phyloP scores from a whole-genome alignment of 1,140 invertebrate species.

The Cecropterus lyciades region DNA sequence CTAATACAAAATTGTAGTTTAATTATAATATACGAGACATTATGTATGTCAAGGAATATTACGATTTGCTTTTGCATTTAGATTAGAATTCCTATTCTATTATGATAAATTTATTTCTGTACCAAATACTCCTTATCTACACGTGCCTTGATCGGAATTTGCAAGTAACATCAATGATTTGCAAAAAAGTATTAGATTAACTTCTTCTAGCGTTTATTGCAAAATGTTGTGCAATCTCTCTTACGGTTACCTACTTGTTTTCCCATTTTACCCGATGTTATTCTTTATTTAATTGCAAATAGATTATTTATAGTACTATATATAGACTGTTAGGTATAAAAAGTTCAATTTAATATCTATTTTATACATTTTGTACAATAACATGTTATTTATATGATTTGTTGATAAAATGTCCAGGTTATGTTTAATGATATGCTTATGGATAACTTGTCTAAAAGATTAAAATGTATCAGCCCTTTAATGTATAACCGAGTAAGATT shows the following conservation, averaged over 20 bases:
- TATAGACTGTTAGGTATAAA: no score
- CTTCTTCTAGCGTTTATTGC: neutral
- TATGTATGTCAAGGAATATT: slow-evolving; percentile 8
- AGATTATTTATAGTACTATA: no score
- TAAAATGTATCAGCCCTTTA: no score
- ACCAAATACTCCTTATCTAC: slow-evolving; percentile 4
- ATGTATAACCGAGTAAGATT: no score
- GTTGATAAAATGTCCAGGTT: no score
- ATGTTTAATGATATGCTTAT: no score
- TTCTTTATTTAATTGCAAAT: neutral
- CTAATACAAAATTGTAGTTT: slow-evolving; percentile 3
- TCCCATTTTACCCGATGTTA: neutral
- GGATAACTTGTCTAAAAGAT: no score
- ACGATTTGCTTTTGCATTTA: slow-evolving; percentile 2
- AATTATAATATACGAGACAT: slow-evolving; percentile 1
- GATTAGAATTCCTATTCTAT: slow-evolving; percentile 6
- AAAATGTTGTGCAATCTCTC: slow-evolving; percentile 4
- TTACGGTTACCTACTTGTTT: neutral
- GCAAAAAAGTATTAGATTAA: neutral
- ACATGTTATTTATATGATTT: no score
- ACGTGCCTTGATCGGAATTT: neutral
- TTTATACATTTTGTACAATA: no score
- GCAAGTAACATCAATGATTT: slow-evolving; percentile 9
- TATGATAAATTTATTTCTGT: slow-evolving; percentile 10
- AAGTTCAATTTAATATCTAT: no score